phyloP scores from a whole-genome alignment of 2,113 vertebrate genomes.

The Lanius ludovicianus region DNA sequence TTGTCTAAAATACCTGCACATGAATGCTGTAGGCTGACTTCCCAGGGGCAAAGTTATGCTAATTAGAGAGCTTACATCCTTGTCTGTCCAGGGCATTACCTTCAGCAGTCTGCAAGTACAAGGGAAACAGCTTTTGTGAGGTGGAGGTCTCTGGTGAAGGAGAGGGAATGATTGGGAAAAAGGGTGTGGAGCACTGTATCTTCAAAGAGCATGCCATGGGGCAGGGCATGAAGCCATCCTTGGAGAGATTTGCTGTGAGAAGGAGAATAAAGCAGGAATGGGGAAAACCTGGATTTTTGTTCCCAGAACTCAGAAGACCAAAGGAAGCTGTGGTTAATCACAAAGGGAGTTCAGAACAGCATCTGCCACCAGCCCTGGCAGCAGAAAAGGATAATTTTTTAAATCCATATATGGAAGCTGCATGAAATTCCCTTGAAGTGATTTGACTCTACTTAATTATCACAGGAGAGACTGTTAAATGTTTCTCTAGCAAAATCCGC shows the following conservation, averaged over 20 bases:
- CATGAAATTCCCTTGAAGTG: neutral
- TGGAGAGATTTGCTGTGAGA: neutral
- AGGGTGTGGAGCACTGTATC: neutral
- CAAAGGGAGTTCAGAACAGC: neutral
- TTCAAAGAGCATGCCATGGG: slow-evolving; percentile 2
- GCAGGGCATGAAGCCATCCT: neutral
- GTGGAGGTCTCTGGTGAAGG: neutral
- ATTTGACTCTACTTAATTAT: neutral
- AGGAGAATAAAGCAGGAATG: neutral
- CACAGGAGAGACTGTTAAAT: neutral
- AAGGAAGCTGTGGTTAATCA: neutral
- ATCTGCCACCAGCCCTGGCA: neutral
- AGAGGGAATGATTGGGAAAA: neutral
- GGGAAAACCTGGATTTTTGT: neutral
- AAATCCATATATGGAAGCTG: neutral
- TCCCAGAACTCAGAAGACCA: neutral
- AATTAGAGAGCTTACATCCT: neutral
- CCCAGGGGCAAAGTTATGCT: neutral
- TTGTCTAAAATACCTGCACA: neutral
- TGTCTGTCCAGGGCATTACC: neutral
- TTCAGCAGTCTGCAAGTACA: neutral
- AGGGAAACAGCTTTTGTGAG: neutral
- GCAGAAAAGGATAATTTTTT: neutral
- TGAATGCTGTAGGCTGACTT: neutral
- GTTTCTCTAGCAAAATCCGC: neutral